A percentile compares a stretch with the other conserved stretches of the same genome.
Evolutionary conservation across 2,888 invertebrate species (phyloP).

Genomic region (Embidobia sp.): DNA sequence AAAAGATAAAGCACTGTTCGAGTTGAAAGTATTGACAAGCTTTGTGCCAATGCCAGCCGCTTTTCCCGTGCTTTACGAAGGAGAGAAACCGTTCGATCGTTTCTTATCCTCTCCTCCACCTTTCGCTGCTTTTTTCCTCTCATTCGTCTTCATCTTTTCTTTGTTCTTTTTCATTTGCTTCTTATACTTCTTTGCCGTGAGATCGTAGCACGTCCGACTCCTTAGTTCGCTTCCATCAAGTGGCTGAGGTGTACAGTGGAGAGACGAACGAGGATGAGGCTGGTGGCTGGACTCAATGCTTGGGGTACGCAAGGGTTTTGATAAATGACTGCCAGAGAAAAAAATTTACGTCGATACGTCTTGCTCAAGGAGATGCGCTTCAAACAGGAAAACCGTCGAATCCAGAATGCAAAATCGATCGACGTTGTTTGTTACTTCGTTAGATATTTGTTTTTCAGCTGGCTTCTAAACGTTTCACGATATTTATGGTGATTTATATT

Average conservation of each 20-base stretch:
- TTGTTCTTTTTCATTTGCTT: constrained; percentile 60
- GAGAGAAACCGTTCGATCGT: constrained; percentile 39
- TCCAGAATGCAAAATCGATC: constrained; percentile 65
- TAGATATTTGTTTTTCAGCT: constrained; percentile 41
- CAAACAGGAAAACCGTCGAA: constrained; percentile 64
- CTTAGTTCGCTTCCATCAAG: constrained; percentile 61
- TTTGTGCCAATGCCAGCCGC: constrained; percentile 18
- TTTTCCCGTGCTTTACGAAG: constrained; percentile 2
- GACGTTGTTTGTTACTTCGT: constrained; percentile 55
- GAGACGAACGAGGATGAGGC: constrained; percentile 64
- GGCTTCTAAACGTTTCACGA: neutral
- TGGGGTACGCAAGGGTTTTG: constrained; percentile 73
- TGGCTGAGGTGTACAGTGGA: constrained; percentile 50
- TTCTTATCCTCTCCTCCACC: constrained; percentile 38
- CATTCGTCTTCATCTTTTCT: constrained; percentile 57
- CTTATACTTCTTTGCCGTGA: constrained; percentile 59
- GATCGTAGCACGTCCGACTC: constrained; percentile 60
- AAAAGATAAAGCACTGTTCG: no score
- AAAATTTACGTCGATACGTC: constrained; percentile 79
- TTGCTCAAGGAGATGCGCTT: constrained; percentile 76
- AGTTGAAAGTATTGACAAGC: constrained; percentile 1
- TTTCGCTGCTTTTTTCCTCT: constrained; percentile 36
- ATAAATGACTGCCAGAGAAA: constrained; percentile 78
- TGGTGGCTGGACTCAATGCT: constrained; percentile 63
- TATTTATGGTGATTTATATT: constrained; percentile 16